Evolutionary conservation across 2,113 vertebrate genomes (phyloP).

Genomic region (Gobius niger): DNA sequence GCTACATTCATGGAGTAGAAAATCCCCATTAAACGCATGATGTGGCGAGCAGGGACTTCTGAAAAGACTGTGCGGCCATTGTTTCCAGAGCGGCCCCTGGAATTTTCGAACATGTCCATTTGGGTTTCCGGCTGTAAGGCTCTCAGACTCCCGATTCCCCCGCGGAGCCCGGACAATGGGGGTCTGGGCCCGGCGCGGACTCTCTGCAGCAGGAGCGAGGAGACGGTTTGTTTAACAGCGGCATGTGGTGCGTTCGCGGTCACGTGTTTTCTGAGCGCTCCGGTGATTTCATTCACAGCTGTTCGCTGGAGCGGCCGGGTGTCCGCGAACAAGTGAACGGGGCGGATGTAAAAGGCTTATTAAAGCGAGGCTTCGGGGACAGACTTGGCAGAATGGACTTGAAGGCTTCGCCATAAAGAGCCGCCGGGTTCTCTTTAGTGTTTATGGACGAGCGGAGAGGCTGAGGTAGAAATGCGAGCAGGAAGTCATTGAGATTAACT

Average conservation of each 20-base stretch:
- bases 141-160: neutral
- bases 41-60: neutral
- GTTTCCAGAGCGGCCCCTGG: neutral
- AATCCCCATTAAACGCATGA: neutral
- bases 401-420: no score
- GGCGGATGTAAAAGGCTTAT: slow-evolving; percentile 61
- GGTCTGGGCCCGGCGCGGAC: no score
- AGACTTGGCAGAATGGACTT: neutral
- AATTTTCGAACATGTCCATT: neutral
- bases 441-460: no score
- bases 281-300: slow-evolving; percentile 61
- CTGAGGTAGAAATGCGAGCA: no score
- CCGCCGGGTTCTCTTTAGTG: no score
- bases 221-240: slow-evolving; percentile 35
- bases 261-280: slow-evolving; percentile 31
- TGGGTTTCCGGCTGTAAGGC: neutral
- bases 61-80: neutral
- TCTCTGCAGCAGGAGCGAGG: neutral
- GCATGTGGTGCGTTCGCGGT: slow-evolving; percentile 42
- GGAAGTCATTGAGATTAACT: no score
- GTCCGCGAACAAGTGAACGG: slow-evolving; percentile 55
- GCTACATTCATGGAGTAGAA: neutral
- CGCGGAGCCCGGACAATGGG: no score
- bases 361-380: slow-evolving; percentile 48
- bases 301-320: slow-evolving; percentile 57